Conservation (phyloP, 2,113 vertebrate genomes). For the Ivindomyrus marchei region DNA sequence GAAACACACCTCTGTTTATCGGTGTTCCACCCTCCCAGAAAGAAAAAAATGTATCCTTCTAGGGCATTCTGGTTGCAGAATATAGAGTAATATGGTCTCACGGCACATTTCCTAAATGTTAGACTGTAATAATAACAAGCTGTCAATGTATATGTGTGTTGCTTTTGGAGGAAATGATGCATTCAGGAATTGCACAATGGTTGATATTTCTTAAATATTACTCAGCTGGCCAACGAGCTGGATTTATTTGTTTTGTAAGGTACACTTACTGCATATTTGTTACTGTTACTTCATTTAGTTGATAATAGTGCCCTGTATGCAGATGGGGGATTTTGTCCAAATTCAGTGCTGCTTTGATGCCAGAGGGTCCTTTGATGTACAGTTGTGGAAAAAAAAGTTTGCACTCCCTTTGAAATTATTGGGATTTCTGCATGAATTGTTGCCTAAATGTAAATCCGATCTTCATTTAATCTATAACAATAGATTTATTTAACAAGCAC, state of each 20-base stretch:
- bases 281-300: not conserved
- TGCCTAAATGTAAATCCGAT: not conserved
- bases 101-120: not conserved
- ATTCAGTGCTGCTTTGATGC: not conserved
- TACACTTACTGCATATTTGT: not conserved
- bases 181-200: not conserved
- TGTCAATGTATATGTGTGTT: not conserved
- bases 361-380: not conserved
- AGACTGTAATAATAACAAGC: not conserved
- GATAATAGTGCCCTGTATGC: not conserved
- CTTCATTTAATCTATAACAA: not conserved
- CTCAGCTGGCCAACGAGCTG: not conserved
- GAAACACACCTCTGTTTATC: not conserved
- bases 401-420: not conserved
- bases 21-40: not conserved
- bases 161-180: not conserved
- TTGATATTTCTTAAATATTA: not conserved
- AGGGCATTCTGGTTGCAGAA: not conserved
- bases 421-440: not conserved
- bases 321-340: not conserved
- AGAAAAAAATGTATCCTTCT: not conserved
- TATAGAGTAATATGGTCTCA: not conserved
- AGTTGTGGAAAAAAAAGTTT: not conserved
- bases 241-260: not conserved
- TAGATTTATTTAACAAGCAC: not conserved